A percentile compares a stretch with the other conserved stretches of the same genome.
phyloP scores from a whole-genome alignment of 2,797 vertebrate genomes.

The Phataginus tricuspis region DNA sequence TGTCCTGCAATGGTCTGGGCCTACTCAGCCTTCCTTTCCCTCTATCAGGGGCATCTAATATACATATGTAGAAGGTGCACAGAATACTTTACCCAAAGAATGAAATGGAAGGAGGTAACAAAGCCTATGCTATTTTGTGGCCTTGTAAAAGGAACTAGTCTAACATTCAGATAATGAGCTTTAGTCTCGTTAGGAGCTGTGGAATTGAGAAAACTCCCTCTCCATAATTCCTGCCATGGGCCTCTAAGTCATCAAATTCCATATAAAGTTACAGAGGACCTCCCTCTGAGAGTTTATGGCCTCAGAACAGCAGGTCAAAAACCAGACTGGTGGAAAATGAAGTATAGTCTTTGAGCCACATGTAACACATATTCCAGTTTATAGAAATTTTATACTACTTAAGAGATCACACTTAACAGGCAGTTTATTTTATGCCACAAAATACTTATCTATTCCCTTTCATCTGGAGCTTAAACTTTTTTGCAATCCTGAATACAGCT shows the following conservation, averaged over 20 bases:
- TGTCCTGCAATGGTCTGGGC: conserved; percentile 6
- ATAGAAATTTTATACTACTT: conserved; percentile 62
- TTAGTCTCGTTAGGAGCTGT: conserved; percentile 4
- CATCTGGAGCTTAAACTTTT: conserved; percentile 62
- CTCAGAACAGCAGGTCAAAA: conserved; percentile 64
- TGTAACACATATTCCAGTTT: conserved; percentile 42
- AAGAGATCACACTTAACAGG: conserved; percentile 58
- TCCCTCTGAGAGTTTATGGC: conserved; percentile 64
- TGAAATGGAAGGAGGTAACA: neutral
- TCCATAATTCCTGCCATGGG: neutral
- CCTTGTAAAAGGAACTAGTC: conserved; percentile 42
- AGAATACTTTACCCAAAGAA: conserved; percentile 19
- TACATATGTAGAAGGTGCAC: neutral
- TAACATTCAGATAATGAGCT: conserved; percentile 47
- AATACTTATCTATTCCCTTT: conserved; percentile 70
- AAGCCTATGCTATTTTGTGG: neutral
- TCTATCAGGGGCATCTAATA: neutral
- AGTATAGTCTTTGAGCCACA: conserved; percentile 44
- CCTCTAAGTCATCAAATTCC: conserved; percentile 60
- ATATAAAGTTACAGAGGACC: conserved; percentile 63
- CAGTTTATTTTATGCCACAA: conserved; percentile 66
- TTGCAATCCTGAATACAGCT: conserved; percentile 17
- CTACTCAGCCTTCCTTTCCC: conserved; percentile 41
- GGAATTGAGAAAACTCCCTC: conserved; percentile 38
- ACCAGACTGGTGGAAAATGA: conserved; percentile 41